phyloP scores from a whole-genome alignment of 2,888 invertebrate genomes.

The Limenitis camilla region DNA sequence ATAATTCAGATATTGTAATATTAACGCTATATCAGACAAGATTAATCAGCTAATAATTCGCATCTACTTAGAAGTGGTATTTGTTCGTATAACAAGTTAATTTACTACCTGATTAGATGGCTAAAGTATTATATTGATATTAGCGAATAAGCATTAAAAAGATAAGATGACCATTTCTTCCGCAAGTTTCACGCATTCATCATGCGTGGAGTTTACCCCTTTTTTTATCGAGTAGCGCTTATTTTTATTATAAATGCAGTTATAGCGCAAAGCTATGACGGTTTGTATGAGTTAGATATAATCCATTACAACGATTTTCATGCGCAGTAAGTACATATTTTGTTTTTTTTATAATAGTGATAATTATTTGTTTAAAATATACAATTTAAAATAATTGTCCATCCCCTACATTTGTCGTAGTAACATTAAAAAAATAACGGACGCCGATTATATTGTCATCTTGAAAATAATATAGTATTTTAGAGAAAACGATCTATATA shows the following conservation, averaged over 20 bases:
- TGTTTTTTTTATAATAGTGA: constrained; percentile 16
- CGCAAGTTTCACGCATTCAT: background rate
- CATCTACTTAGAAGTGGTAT: background rate
- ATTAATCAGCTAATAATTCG: background rate
- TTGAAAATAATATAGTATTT: no score
- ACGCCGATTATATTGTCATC: no score
- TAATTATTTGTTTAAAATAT: background rate
- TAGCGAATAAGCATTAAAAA: background rate
- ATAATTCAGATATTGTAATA: no score
- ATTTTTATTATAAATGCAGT: constrained; percentile 27
- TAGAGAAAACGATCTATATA: no score
- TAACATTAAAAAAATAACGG: no score
- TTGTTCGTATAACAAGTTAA: no score
- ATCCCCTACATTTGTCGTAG: background rate
- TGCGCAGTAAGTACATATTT: constrained; percentile 75
- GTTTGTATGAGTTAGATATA: constrained; percentile 52
- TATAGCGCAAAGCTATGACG: constrained; percentile 33
- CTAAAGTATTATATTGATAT: background rate
- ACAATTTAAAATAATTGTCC: background rate
- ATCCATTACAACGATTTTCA: constrained; percentile 75
- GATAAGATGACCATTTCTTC: background rate
- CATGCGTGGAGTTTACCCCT: background rate
- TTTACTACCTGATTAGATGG: constrained; percentile 11
- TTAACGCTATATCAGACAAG: no score
- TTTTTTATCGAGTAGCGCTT: constrained; percentile 23